These are phyloP conservation scores for Drosophila anomalata DNA, from an alignment of 2,888 invertebrate species.

Conservation along the genomic window DNA sequence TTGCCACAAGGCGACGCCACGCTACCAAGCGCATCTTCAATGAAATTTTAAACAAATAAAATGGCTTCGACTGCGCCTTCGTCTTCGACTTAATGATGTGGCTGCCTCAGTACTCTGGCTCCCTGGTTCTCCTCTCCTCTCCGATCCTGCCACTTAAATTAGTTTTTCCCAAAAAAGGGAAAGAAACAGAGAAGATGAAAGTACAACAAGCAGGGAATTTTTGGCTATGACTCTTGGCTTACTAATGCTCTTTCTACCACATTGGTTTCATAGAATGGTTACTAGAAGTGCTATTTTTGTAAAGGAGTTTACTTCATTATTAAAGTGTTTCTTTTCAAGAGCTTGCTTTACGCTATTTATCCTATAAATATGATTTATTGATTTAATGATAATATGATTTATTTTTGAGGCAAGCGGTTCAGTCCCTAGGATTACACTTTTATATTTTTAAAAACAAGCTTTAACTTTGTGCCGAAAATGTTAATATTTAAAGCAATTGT, in stretches of 20 bases:
- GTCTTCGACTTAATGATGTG: constrained; percentile 68
- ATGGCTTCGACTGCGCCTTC: constrained; percentile 40
- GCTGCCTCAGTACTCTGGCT: constrained; percentile 34
- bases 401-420: too few relatives aligned
- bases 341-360: too few relatives aligned
- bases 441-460: too few relatives aligned
- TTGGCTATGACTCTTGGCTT: not conserved
- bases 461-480: not conserved
- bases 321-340: too few relatives aligned
- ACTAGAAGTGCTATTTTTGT: not conserved
- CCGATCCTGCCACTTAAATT: constrained; percentile 24
- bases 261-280: constrained; percentile 11
- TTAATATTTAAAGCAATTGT: too few relatives aligned
- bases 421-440: too few relatives aligned
- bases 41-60: constrained; percentile 71
- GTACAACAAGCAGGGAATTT: constrained; percentile 26
- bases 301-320: not conserved
- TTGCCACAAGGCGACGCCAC: constrained; percentile 45
- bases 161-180: constrained; percentile 32
- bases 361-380: too few relatives aligned
- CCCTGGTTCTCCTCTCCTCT: not conserved
- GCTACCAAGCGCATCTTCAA: constrained; percentile 48
- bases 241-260: not conserved
- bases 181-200: constrained; percentile 13
- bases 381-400: too few relatives aligned